Evolutionary conservation across 1,140 invertebrate species (phyloP).

Genomic region (Brachionus koreanus): DNA sequence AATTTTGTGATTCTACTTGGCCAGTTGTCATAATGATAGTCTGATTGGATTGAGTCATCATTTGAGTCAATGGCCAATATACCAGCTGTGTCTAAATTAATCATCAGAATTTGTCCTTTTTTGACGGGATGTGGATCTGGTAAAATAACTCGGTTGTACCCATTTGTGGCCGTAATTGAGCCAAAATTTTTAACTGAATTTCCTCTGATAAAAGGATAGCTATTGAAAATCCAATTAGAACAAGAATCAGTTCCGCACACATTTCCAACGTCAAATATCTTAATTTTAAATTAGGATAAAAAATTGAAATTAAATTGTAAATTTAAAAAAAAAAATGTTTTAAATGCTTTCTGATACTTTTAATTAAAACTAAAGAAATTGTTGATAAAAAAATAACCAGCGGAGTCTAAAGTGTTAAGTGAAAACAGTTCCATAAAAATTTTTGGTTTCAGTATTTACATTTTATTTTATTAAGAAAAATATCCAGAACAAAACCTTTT

Average conservation of each 20-base stretch:
- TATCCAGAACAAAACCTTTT: too few relatives aligned
- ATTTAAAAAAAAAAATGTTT: too few relatives aligned
- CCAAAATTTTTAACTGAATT: neutral
- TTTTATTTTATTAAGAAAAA: too few relatives aligned
- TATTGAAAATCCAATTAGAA: neutral
- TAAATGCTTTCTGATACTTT: too few relatives aligned
- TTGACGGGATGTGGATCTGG: neutral
- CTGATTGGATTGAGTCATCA: neutral
- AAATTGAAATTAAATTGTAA: too few relatives aligned
- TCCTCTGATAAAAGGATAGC: neutral
- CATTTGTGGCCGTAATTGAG: neutral
- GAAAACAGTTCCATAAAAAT: too few relatives aligned
- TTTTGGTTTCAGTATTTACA: too few relatives aligned
- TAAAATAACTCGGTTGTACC: neutral
- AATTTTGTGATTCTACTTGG: neutral
- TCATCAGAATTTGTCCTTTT: neutral
- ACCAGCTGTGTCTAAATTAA: neutral
- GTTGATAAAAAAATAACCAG: too few relatives aligned
- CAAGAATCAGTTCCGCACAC: neutral
- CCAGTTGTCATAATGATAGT: neutral
- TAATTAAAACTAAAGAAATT: too few relatives aligned
- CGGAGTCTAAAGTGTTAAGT: too few relatives aligned
- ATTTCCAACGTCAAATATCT: neutral
- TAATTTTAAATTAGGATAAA: neutral
- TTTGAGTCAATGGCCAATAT: neutral